Evolutionary conservation across 2,888 invertebrate species (phyloP).

Genomic region (Panorpa germanica): DNA sequence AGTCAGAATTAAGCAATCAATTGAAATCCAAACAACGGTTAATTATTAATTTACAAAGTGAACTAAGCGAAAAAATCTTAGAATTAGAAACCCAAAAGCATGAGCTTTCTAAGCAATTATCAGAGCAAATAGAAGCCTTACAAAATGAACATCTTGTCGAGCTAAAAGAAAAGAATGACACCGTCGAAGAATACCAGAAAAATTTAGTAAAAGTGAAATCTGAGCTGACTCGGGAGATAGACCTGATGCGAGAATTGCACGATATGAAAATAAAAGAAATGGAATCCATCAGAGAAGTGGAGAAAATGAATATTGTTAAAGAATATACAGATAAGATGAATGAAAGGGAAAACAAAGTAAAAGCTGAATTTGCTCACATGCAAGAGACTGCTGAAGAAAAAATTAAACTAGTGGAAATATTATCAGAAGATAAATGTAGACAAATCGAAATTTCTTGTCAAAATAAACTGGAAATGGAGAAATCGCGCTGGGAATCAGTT

Average conservation of each 20-base stretch:
- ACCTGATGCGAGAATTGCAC: constrained; percentile 20
- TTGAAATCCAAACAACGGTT: constrained; percentile 21
- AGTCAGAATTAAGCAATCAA: constrained; percentile 20
- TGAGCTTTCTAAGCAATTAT: constrained; percentile 19
- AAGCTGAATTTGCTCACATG: constrained; percentile 20
- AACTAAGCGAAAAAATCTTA: constrained; percentile 21
- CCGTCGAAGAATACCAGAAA: too few relatives aligned
- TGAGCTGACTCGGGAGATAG: constrained; percentile 22
- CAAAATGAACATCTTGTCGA: constrained; percentile 12
- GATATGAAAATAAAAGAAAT: constrained; percentile 24
- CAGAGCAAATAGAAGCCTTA: constrained; percentile 19
- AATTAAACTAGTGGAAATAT: constrained; percentile 20
- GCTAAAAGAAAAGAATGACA: constrained; percentile 12
- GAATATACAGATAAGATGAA: constrained; percentile 11
- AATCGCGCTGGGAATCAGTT: constrained; percentile 25
- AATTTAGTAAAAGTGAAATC: too few relatives aligned
- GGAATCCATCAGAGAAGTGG: constrained; percentile 17
- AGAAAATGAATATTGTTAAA: constrained; percentile 11
- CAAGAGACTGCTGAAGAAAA: constrained; percentile 22
- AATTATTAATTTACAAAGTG: constrained; percentile 21
- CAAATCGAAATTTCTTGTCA: constrained; percentile 25
- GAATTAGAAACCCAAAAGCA: constrained; percentile 23
- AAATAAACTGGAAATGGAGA: constrained; percentile 24
- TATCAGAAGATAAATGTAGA: constrained; percentile 24
- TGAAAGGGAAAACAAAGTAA: constrained; percentile 8